phyloP scores from a whole-genome alignment of 92 coral and sea anemone species.

The Palythoa grandis region DNA sequence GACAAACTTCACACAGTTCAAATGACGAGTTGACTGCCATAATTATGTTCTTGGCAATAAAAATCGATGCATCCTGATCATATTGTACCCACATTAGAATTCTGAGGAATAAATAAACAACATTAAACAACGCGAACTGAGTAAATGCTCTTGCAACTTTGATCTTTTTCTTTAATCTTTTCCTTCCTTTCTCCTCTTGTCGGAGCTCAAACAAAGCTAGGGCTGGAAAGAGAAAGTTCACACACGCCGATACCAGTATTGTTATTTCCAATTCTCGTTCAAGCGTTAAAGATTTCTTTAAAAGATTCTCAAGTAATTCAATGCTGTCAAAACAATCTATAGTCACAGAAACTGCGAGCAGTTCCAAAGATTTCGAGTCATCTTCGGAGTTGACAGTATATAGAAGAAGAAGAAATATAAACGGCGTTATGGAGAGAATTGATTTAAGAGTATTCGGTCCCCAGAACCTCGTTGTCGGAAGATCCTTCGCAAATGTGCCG shows the following conservation, averaged over 20 bases:
- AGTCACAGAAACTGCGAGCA: conserved; percentile 40
- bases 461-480: conserved; percentile 37
- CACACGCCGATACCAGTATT: conserved; percentile 39
- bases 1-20: conserved; percentile 38
- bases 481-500: conserved; percentile 36
- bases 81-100: conserved; percentile 22
- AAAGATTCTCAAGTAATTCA: conserved; percentile 33
- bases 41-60: conserved; percentile 40
- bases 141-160: conserved; percentile 36
- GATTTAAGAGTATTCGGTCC: conserved; percentile 36
- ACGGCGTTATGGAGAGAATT: conserved; percentile 36
- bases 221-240: conserved; percentile 38
- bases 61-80: conserved; percentile 33
- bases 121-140: conserved; percentile 30
- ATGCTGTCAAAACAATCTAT: conserved; percentile 40
- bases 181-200: conserved; percentile 39
- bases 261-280: conserved; percentile 34
- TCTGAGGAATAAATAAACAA: conserved; percentile 23
- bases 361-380: conserved; percentile 31
- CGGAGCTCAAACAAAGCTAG: conserved; percentile 38
- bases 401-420: conserved; percentile 35
- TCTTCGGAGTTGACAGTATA: conserved; percentile 41
- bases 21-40: conserved; percentile 44
- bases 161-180: conserved; percentile 23
- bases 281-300: conserved; percentile 30